phyloP scores from a whole-genome alignment of 2,888 invertebrate genomes.

The Dicyrtomina minuta region DNA sequence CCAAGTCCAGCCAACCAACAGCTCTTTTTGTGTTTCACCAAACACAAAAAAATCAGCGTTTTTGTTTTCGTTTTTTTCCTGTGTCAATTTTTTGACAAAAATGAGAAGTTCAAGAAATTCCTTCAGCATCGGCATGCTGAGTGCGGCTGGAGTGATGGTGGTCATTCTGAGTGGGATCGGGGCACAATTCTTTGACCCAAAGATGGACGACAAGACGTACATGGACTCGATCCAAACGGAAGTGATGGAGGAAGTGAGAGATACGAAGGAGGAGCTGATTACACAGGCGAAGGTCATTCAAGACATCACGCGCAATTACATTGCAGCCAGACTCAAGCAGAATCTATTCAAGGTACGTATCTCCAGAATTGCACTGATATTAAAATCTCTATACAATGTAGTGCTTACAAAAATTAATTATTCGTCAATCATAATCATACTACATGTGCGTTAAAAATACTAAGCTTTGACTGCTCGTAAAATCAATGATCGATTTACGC shows the following conservation, averaged over 20 bases:
- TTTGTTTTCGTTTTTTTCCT: too few species aligned
- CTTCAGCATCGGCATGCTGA: not conserved
- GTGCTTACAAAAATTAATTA: too few species aligned
- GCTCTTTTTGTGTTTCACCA: too few species aligned
- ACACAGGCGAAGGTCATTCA: constrained; percentile 44
- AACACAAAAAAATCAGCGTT: too few species aligned
- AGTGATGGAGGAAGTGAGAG: constrained; percentile 38
- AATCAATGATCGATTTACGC: too few species aligned
- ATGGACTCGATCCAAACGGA: constrained; percentile 40
- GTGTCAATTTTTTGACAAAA: too few species aligned
- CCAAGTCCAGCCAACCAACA: too few species aligned
- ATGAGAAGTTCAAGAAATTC: not conserved
- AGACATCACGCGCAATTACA: constrained; percentile 42
- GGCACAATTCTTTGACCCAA: constrained; percentile 44
- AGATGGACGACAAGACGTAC: constrained; percentile 44
- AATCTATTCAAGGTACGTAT: constrained; percentile 49
- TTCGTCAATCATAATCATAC: too few species aligned
- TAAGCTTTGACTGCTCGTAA: too few species aligned
- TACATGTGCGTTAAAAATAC: too few species aligned
- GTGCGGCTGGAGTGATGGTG: not conserved
- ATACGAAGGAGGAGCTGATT: constrained; percentile 34
- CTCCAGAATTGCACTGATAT: too few species aligned
- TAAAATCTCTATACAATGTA: too few species aligned
- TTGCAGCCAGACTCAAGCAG: constrained; percentile 48
- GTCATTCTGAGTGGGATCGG: not conserved